These are phyloP conservation scores for Pyrocoelia pectoralis DNA, from an alignment of 2,888 invertebrate genomes.

Conservation along the genomic window DNA sequence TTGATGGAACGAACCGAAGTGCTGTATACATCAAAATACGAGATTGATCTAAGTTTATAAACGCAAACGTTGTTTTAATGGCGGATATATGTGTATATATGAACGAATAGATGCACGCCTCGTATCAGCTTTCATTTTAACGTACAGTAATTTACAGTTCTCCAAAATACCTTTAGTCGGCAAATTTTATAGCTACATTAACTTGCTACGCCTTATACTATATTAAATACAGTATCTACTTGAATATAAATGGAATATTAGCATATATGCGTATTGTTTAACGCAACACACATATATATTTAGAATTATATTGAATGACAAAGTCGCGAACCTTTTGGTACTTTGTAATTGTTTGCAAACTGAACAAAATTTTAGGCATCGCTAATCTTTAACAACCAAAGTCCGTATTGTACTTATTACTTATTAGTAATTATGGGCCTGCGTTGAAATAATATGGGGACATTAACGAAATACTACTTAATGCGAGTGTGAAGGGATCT, in stretches of 20 bases:
- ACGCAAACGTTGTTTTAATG: conserved; percentile 17
- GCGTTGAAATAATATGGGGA: no score
- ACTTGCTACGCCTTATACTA: conserved; percentile 18
- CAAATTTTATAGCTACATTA: conserved; percentile 19
- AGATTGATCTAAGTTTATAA: conserved; percentile 25
- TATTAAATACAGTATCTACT: neutral
- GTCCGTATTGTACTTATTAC: no score
- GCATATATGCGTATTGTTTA: conserved; percentile 1
- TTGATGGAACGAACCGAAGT: conserved; percentile 27
- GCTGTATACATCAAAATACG: conserved; percentile 20
- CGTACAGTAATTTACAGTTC: neutral
- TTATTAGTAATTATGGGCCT: no score
- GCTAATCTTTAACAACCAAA: no score
- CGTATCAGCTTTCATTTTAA: conserved; percentile 13
- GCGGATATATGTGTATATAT: neutral
- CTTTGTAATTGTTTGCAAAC: no score
- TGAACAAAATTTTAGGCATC: no score
- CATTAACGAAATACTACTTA: no score
- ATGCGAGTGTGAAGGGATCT: no score
- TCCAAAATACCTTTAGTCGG: conserved; percentile 1
- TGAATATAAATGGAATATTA: conserved; percentile 1
- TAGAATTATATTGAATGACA: no score
- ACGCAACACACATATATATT: neutral
- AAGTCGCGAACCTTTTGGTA: no score
- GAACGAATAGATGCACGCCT: neutral